Conservation (phyloP, 2,797 vertebrate genomes). For the Ceyx erithaca region DNA sequence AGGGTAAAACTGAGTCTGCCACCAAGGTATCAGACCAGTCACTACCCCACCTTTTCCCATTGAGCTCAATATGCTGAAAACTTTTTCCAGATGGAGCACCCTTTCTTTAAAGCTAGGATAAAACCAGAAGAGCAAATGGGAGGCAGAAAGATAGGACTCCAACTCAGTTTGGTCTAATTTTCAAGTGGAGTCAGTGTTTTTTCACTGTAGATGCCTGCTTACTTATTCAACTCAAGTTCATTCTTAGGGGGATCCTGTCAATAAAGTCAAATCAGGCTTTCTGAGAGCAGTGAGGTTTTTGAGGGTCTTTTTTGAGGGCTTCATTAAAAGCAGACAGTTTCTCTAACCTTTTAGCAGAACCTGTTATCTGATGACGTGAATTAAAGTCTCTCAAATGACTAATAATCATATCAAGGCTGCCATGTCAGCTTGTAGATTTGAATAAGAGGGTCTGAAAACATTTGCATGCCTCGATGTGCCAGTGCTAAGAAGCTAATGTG, state of each 20-base stretch:
- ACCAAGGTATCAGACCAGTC: neutral
- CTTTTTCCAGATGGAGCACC: neutral
- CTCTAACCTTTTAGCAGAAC: slow-evolving; percentile 90
- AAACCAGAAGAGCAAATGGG: slow-evolving; percentile 17
- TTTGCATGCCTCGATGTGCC: slow-evolving; percentile 96
- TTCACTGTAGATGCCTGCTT: slow-evolving; percentile 64
- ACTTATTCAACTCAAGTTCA: slow-evolving; percentile 79
- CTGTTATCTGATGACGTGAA: slow-evolving; percentile 93
- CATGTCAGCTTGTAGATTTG: slow-evolving; percentile 98
- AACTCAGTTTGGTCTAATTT: slow-evolving; percentile 46
- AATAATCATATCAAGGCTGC: slow-evolving; percentile 99
- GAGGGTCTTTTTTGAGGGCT: slow-evolving; percentile 80
- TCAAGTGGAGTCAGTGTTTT: slow-evolving; percentile 48
- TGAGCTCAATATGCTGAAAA: neutral
- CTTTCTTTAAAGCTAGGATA: neutral
- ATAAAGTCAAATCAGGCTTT: slow-evolving; percentile 78
- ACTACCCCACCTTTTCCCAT: neutral
- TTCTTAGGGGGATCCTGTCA: slow-evolving; percentile 79
- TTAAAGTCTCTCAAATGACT: slow-evolving; percentile 96
- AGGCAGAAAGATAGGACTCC: neutral
- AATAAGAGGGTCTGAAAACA: slow-evolving; percentile 97
- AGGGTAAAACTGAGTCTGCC: neutral
- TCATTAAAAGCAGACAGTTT: slow-evolving; percentile 91
- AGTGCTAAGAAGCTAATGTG: slow-evolving; percentile 98
- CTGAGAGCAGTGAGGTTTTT: slow-evolving; percentile 74